Base-by-base conservation (phyloP, 2,888 invertebrate species). In the Sarcophaga caerulescens region DNA sequence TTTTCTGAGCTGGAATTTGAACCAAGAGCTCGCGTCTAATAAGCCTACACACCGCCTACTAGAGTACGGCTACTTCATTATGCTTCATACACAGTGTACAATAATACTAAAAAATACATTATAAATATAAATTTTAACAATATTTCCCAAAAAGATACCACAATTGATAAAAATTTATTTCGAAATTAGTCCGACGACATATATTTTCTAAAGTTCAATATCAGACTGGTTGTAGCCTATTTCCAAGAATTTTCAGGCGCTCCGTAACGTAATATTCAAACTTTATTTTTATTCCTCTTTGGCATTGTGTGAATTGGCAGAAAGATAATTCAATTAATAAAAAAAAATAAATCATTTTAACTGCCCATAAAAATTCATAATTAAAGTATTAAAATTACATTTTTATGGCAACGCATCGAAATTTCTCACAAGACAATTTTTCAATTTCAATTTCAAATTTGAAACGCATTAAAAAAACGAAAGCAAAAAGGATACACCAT, bases 361-460 rank as follows among this genome's bases (percentile, higher is more conserved):
- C 11, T 47, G 71, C 63, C 45, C 35, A 60, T 44, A 74, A 63
- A 63, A 73, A 63, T 21, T 59, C 52, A 69, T 75, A 77, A 81
- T 69, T 69, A 19, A 78, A 57, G 66, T 84, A 81, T 84, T 71
- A 84, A 86, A 86, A 71, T 63, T 57, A 21, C 57, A 78, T 78
- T 81, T 86, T 86, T 62, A 86, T 84, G 75, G 70, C 84, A 78
- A 60, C 77, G 68, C 78, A 65, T 10, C 59, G 11, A 11, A 81
- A 45, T 84, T 84, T 86, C 86, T 68, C 86, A 86, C 81, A 84
- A 52, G 17, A 52, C 0, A 52, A 52, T 17, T 52, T 52, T 47
- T 52, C 35, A 35, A 35, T 52, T 52, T 52, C 4, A 4, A 47
- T 47, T 3, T 14, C 47, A 47, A 4, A 52, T 52, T 52, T 17